Percentiles rank a stretch among this genome's conserved stretches.
Evolutionary conservation across 2,797 vertebrate species (phyloP).

Genomic region (Hephaestus fuliginosus): DNA sequence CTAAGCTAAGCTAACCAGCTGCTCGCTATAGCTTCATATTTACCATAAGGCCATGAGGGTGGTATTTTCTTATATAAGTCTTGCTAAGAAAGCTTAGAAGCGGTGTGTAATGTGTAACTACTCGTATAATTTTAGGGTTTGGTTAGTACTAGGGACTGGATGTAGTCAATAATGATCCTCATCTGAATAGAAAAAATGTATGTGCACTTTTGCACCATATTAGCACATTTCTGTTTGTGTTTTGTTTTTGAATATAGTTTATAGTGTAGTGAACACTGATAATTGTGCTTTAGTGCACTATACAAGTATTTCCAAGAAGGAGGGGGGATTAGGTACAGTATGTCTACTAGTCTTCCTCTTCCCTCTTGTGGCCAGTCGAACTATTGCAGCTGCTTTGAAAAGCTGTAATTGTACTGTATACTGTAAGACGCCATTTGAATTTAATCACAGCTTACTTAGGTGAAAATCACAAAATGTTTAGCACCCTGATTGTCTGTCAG

Average conservation of each 20-base stretch:
- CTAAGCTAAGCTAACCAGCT: not conserved
- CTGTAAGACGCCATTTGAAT: not conserved
- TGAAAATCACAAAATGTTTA: not conserved
- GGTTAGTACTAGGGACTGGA: not conserved
- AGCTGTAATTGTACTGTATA: not conserved
- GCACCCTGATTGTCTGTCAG: not conserved
- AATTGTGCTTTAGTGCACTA: not conserved
- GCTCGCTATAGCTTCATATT: not conserved
- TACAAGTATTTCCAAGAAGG: constrained; percentile 11
- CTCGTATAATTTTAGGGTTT: not conserved
- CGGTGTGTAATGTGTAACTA: not conserved
- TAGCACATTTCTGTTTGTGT: not conserved
- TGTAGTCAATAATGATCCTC: not conserved
- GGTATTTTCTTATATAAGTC: not conserved
- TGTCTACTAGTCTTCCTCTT: constrained; percentile 30
- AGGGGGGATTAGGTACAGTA: not conserved
- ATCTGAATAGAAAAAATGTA: not conserved
- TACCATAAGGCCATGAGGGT: not conserved
- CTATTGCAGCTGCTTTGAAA: constrained; percentile 56
- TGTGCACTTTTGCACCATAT: not conserved
- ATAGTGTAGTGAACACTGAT: not conserved
- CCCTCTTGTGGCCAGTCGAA: constrained; percentile 74
- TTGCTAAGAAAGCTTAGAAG: not conserved
- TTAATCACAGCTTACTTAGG: not conserved
- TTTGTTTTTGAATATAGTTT: constrained; percentile 1